Percentiles rank a stretch among this genome's conserved stretches.
Evolutionary conservation across 2,797 vertebrate genomes (phyloP).

Genomic region (Onychomys arenicola): DNA sequence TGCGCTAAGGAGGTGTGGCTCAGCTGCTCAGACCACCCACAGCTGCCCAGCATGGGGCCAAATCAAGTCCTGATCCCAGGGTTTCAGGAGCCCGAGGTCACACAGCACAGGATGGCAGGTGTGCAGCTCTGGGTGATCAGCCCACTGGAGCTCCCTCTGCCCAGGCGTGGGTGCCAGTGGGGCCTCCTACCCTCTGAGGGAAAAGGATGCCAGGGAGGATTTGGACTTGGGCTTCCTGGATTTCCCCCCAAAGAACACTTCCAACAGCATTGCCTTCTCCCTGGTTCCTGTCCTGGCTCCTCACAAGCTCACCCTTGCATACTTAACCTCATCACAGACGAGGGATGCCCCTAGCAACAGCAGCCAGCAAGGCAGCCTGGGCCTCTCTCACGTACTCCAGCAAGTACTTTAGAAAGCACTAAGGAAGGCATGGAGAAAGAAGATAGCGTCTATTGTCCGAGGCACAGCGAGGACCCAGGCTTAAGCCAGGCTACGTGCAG

Average conservation of each 20-base stretch:
- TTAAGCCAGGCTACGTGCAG: background rate
- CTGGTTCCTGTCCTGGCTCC: background rate
- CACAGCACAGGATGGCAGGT: background rate
- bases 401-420: background rate
- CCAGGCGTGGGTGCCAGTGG: background rate
- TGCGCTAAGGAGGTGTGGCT: rapidly evolving
- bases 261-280: background rate
- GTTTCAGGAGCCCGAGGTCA: background rate
- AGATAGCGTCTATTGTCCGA: background rate
- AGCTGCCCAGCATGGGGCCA: background rate
- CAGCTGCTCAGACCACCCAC: background rate
- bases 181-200: background rate
- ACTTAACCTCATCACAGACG: background rate
- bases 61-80: background rate
- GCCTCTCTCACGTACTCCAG: background rate
- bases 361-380: background rate
- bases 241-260: background rate
- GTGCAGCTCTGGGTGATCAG: background rate
- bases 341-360: background rate
- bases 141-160: background rate
- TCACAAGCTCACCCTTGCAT: background rate
- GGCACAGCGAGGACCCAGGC: background rate
- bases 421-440: background rate
- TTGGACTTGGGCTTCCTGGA: background rate
- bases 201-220: background rate